Conservation (phyloP, 2,113 vertebrate genomes). For the Gavialis gangeticus region DNA sequence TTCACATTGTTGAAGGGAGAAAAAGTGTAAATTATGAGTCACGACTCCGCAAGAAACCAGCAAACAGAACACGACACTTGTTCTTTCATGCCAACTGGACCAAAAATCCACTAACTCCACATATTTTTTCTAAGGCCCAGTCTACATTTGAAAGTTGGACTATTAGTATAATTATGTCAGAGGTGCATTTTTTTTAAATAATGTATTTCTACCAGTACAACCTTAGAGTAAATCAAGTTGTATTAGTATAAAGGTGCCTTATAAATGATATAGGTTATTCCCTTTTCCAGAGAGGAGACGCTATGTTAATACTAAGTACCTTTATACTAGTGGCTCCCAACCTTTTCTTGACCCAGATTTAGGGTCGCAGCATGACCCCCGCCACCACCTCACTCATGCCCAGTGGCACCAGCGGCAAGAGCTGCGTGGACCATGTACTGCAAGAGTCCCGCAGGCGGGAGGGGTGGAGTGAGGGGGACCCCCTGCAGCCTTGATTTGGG, state of each 20-base stretch:
- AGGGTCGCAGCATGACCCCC: no score
- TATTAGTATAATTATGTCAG: neutral
- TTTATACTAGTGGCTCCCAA: neutral
- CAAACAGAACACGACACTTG: neutral
- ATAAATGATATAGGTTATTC: neutral
- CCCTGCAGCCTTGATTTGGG: no score
- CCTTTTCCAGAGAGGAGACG: neutral
- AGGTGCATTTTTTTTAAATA: neutral
- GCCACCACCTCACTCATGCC: no score
- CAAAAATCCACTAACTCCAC: neutral
- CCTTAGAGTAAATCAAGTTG: no score
- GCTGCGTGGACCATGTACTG: no score
- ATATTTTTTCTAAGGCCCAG: neutral
- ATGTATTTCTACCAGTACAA: neutral
- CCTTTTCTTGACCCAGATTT: no score
- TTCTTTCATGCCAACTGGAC: neutral
- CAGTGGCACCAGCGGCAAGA: no score
- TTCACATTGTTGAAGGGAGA: neutral
- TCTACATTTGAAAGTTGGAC: neutral
- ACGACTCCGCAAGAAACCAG: neutral
- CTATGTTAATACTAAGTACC: neutral
- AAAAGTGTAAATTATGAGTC: neutral
- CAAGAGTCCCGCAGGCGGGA: no score
- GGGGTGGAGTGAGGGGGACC: no score
- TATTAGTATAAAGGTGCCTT: neutral